phyloP scores from a whole-genome alignment of 1,140 invertebrate species.

The Drosophila ambigua region DNA sequence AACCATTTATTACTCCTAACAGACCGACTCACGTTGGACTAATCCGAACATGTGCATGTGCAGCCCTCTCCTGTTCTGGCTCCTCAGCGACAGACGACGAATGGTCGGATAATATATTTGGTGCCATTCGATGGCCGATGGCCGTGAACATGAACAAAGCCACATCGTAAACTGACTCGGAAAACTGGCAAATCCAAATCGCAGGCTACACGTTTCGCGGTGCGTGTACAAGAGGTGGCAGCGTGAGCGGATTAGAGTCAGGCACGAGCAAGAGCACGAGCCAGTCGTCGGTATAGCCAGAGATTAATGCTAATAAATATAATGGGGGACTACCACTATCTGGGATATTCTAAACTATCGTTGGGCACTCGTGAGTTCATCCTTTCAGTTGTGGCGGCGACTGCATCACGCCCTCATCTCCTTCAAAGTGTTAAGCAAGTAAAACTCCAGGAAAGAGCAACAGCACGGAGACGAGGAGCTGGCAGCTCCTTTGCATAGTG shows the following conservation, averaged over 20 bases:
- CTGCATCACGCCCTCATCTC: conserved; percentile 17
- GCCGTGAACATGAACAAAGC: conserved; percentile 68
- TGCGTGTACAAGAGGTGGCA: conserved; percentile 42
- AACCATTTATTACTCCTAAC: conserved; percentile 66
- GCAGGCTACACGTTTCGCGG: conserved; percentile 13
- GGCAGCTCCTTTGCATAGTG: conserved; percentile 65
- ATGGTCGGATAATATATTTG: conserved; percentile 72
- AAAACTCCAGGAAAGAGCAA: conserved; percentile 5
- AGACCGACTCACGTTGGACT: no score
- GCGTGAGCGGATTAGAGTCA: not conserved
- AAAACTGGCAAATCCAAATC: conserved; percentile 29
- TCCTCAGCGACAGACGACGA: conserved; percentile 35
- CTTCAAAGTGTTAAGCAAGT: not conserved
- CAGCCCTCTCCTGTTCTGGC: conserved; percentile 24
- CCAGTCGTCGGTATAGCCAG: no score
- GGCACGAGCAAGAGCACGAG: no score
- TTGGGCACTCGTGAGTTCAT: no score
- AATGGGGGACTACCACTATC: no score
- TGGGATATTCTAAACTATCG: no score
- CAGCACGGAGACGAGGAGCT: conserved; percentile 5
- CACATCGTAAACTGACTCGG: conserved; percentile 64
- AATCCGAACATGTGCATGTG: conserved; percentile 32
- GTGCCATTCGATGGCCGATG: conserved; percentile 61
- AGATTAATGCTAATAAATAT: no score
- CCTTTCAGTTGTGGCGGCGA: no score